Conservation (phyloP, 2,113 vertebrate species). For the Microcebus jonahi region DNA sequence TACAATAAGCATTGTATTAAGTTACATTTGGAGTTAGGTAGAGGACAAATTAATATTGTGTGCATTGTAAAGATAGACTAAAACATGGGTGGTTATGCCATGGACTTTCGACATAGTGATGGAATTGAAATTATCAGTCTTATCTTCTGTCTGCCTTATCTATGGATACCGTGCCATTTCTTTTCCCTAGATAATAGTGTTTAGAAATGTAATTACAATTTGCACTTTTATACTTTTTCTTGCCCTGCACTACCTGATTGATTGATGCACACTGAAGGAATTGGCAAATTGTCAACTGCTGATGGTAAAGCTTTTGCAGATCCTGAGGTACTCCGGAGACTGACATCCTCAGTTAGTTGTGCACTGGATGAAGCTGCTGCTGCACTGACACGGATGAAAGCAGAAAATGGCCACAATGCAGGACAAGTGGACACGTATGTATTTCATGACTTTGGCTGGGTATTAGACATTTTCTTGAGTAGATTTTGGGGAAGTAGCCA, state of each 20-base stretch:
- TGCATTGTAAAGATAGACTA: conserved; percentile 26
- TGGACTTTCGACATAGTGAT: conserved; percentile 20
- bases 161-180: not conserved
- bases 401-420: conserved; percentile 96
- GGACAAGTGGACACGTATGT: conserved; percentile 99
- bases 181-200: conserved; percentile 71
- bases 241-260: conserved; percentile 79
- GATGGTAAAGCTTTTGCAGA: conserved; percentile 99
- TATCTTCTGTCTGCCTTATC: not conserved
- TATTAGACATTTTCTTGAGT: conserved; percentile 34
- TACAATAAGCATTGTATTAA: conserved; percentile 34
- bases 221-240: conserved; percentile 82
- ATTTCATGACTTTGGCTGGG: conserved; percentile 52
- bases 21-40: conserved; percentile 36
- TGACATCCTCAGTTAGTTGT: conserved; percentile 99
- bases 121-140: conserved; percentile 43
- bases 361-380: conserved; percentile 98
- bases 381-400: conserved; percentile 97
- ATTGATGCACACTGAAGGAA: conserved; percentile 89
- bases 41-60: not conserved
- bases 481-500: not conserved
- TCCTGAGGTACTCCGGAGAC: conserved; percentile 96
- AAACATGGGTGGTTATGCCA: not conserved
- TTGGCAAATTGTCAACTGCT: conserved; percentile 99
- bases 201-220: conserved; percentile 68